A percentile compares a stretch with the other conserved stretches of the same genome.
Evolutionary conservation across 2,113 vertebrate species (phyloP).

Genomic region (Zosterops hypoxanthus): DNA sequence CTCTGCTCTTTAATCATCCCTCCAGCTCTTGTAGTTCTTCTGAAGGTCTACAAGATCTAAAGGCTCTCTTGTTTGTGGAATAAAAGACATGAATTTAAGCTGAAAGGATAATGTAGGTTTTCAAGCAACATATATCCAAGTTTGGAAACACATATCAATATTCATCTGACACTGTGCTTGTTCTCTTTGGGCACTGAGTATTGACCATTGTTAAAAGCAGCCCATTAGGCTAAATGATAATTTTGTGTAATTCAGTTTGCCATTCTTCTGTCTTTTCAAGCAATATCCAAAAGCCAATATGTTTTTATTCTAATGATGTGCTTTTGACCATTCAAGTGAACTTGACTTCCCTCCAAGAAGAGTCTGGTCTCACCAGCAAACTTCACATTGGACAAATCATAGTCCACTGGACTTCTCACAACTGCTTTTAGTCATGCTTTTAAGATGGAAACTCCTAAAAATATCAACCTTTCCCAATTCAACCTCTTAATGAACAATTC

Average conservation of each 20-base stretch:
- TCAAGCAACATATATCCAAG: neutral
- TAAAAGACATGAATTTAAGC: neutral
- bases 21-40: neutral
- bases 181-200: neutral
- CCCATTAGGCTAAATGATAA: neutral
- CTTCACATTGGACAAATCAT: neutral
- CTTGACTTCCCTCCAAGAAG: neutral
- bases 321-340: neutral
- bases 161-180: fast-evolving
- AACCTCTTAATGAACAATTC: neutral
- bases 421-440: neutral
- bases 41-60: neutral
- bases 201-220: neutral
- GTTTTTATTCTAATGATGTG: neutral
- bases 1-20: neutral
- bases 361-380: neutral
- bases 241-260: neutral
- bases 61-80: neutral
- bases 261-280: neutral
- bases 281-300: neutral
- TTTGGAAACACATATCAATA: neutral
- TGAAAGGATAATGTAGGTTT: neutral
- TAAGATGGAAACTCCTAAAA: neutral
- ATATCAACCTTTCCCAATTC: neutral
- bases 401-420: neutral